Evolutionary conservation across 2,797 vertebrate genomes (phyloP).

Genomic region (Acanthurus tractus): DNA sequence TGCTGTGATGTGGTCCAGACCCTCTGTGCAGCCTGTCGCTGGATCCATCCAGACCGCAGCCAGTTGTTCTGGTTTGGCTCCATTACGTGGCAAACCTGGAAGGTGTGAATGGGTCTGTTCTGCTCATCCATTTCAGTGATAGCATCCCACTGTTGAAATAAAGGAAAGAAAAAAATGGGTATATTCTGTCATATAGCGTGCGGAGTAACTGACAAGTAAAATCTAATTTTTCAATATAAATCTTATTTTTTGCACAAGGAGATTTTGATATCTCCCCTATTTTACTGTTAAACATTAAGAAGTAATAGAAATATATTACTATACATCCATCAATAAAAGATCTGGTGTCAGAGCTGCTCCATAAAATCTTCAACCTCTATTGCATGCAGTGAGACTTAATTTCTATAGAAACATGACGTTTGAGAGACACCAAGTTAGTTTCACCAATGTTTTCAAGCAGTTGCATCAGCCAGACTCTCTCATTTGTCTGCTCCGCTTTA

Average conservation of each 20-base stretch:
- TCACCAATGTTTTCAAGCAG: conserved; percentile 71
- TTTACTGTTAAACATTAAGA: background rate
- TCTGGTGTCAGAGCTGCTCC: conserved; percentile 14
- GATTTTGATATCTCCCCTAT: background rate
- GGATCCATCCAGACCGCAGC: conserved; percentile 97
- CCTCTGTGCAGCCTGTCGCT: conserved; percentile 94
- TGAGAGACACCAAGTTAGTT: conserved; percentile 46
- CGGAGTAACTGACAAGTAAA: no score
- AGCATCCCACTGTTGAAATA: conserved; percentile 92
- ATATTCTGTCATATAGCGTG: no score
- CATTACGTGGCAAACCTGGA: conserved; percentile 99
- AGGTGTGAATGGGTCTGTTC: conserved; percentile 96
- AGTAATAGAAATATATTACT: background rate
- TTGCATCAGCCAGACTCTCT: conserved; percentile 77
- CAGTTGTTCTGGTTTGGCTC: conserved; percentile 99
- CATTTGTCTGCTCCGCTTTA: conserved; percentile 74
- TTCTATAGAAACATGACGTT: conserved; percentile 60
- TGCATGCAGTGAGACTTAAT: conserved; percentile 46
- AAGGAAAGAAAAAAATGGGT: background rate
- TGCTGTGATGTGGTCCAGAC: conserved; percentile 58
- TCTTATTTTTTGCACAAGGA: background rate
- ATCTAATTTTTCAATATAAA: no score
- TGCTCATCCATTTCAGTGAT: conserved; percentile 99
- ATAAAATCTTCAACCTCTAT: conserved; percentile 23
- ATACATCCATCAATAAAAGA: background rate